These are phyloP conservation scores for Phyllotis vaccarum DNA, from an alignment of 2,797 vertebrate genomes.

Conservation along the genomic window DNA sequence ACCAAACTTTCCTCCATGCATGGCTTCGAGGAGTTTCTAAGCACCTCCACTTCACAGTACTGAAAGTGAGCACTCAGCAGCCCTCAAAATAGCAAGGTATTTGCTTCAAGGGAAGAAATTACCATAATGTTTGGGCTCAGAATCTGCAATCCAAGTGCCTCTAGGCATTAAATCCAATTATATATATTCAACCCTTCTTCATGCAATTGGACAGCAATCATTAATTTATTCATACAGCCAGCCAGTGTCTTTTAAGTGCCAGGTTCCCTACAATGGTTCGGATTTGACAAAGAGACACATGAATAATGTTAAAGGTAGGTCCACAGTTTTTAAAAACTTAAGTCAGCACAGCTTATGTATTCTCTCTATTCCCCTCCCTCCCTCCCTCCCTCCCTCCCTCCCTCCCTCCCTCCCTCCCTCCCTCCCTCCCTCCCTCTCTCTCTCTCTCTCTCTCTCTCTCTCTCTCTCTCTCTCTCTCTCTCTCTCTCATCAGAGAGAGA, in stretches of 20 bases:
- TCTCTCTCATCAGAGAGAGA: neutral
- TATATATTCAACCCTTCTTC: slow-evolving; percentile 40
- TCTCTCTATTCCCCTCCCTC: neutral
- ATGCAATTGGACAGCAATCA: slow-evolving; percentile 24
- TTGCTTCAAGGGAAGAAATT: slow-evolving; percentile 59
- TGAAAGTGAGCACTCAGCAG: slow-evolving; percentile 69
- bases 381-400: no score
- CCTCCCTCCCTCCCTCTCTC: no score
- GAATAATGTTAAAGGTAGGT: neutral
- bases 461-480: no score
- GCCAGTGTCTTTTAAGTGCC: slow-evolving; percentile 28
- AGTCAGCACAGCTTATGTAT: neutral
- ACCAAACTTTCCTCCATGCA: slow-evolving; percentile 20
- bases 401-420: no score
- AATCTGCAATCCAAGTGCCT: slow-evolving; percentile 57
- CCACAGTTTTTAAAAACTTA: neutral
- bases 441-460: no score
- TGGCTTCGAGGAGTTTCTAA: slow-evolving; percentile 54
- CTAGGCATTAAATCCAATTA: slow-evolving; percentile 69
- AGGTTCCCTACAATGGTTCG: neutral
- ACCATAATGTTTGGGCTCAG: slow-evolving; percentile 68
- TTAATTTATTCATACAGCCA: slow-evolving; percentile 60
- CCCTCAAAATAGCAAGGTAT: slow-evolving; percentile 71
- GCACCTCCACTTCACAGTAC: slow-evolving; percentile 45
- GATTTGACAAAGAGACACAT: neutral